Evolutionary conservation across 2,888 invertebrate species (phyloP).

Genomic region (Limnephilus auricula): DNA sequence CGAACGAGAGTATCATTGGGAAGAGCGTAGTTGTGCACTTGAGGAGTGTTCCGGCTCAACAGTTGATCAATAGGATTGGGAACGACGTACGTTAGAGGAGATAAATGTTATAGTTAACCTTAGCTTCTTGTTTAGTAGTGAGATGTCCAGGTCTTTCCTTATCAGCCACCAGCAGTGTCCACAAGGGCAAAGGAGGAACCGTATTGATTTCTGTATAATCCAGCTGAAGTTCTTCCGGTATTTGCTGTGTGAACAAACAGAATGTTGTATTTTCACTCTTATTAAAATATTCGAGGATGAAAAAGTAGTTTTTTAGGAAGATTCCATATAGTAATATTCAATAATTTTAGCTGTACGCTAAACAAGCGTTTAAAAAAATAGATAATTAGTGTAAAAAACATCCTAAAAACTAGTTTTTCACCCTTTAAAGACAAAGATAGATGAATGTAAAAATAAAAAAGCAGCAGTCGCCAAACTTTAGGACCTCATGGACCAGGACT

Average conservation of each 20-base stretch:
- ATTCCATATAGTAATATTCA: background rate
- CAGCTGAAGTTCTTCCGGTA: slow-evolving; percentile 91
- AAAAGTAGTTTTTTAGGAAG: background rate
- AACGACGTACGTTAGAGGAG: no score
- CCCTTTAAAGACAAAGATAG: background rate
- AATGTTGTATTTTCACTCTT: background rate
- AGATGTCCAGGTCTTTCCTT: slow-evolving; percentile 84
- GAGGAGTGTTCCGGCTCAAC: no score
- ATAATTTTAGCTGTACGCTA: background rate
- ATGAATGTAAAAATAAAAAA: background rate
- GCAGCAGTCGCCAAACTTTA: no score
- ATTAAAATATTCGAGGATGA: background rate
- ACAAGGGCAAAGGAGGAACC: slow-evolving; percentile 98
- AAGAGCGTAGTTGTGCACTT: no score
- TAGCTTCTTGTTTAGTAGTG: slow-evolving; percentile 77
- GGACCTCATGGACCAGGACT: no score
- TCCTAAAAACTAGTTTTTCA: background rate
- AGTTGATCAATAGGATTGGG: no score
- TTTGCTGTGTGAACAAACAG: slow-evolving; percentile 69
- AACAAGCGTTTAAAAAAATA: background rate
- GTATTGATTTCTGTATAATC: slow-evolving; percentile 98
- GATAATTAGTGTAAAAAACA: background rate
- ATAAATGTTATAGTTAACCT: slow-evolving; percentile 70
- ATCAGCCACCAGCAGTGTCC: slow-evolving; percentile 97
- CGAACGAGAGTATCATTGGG: no score